These are phyloP conservation scores for Acromyrmex echinatior DNA, from an alignment of 1,140 invertebrate species.

Conservation along the genomic window DNA sequence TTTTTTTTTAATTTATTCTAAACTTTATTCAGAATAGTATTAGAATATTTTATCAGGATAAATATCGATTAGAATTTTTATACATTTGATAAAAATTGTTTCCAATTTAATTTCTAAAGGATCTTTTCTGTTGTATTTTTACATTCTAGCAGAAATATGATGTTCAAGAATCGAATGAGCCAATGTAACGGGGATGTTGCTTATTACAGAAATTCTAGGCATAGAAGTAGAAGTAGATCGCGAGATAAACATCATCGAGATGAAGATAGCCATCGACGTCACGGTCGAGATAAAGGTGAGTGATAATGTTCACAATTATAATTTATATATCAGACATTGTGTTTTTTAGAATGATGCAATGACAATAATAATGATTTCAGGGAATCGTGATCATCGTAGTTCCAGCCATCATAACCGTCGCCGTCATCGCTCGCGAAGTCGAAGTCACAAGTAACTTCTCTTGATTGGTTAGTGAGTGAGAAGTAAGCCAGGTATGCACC, in stretches of 20 bases:
- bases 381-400: slow-evolving; percentile 84
- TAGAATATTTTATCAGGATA: neutral
- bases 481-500: slow-evolving; percentile 86
- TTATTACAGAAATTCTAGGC: slow-evolving; percentile 81
- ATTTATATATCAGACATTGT: neutral
- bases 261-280: slow-evolving; percentile 83
- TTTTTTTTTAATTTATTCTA: neutral
- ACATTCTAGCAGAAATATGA: neutral
- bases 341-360: neutral
- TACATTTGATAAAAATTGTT: neutral
- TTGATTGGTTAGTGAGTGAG: slow-evolving; percentile 87
- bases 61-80: neutral
- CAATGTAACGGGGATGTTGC: neutral
- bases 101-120: neutral
- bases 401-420: slow-evolving; percentile 84
- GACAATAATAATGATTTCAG: slow-evolving; percentile 65
- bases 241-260: slow-evolving; percentile 84
- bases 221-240: slow-evolving; percentile 85
- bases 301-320: neutral
- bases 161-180: neutral
- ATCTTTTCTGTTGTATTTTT: neutral
- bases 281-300: slow-evolving; percentile 84
- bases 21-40: neutral
- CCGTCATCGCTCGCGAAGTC: slow-evolving; percentile 85
- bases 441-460: slow-evolving; percentile 87